Evolutionary conservation across 2,113 vertebrate genomes (phyloP).

Genomic region (Cnemophilus loriae): DNA sequence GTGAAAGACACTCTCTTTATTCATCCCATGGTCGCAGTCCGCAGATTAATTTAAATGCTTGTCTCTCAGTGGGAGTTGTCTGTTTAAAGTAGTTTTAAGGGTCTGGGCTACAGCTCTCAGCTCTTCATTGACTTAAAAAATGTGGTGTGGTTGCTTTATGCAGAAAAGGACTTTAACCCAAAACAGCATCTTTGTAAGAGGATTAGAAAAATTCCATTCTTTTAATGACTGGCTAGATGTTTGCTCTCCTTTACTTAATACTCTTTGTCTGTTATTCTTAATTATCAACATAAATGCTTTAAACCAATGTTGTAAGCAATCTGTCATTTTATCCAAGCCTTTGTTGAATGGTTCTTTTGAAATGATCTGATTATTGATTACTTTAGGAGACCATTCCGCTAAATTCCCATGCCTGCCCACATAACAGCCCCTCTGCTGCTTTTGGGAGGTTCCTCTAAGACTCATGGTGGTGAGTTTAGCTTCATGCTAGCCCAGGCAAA

Average conservation of each 20-base stretch:
- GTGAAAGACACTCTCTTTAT: constrained; percentile 2
- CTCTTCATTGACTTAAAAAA: constrained; percentile 52
- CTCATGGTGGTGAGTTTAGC: background rate
- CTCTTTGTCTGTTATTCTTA: constrained; percentile 45
- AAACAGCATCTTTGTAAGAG: constrained; percentile 66
- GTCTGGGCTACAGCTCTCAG: background rate
- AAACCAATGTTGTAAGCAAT: constrained; percentile 36
- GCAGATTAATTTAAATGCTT: constrained; percentile 11
- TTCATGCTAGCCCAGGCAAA: background rate
- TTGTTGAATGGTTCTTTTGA: constrained; percentile 1
- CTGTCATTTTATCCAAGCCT: constrained; percentile 13
- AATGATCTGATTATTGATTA: constrained; percentile 37
- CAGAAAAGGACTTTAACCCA: constrained; percentile 50
- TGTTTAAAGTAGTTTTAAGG: constrained; percentile 27
- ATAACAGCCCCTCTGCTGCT: background rate
- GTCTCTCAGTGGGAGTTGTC: constrained; percentile 36
- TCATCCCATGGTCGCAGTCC: background rate
- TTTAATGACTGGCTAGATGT: constrained; percentile 53
- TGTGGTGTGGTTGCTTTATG: constrained; percentile 31
- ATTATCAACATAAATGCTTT: constrained; percentile 46
- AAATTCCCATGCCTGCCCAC: background rate
- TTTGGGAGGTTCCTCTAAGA: background rate
- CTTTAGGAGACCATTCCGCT: background rate
- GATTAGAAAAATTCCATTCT: constrained; percentile 67
- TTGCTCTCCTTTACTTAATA: constrained; percentile 45